These are phyloP conservation scores for Huso huso DNA, from an alignment of 2,797 vertebrate species.

Conservation along the genomic window DNA sequence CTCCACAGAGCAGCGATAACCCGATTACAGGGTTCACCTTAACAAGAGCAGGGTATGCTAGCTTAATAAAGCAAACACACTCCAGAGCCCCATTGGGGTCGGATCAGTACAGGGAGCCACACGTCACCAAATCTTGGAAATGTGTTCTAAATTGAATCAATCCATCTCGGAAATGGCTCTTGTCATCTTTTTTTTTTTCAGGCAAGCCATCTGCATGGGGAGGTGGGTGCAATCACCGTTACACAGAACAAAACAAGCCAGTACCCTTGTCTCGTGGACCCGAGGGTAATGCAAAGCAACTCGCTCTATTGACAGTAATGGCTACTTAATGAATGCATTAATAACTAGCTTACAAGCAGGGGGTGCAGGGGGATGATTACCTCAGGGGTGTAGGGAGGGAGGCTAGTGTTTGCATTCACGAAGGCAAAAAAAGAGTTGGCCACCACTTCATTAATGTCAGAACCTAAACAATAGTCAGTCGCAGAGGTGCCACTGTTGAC, in stretches of 20 bases:
- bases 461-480: conserved; percentile 2
- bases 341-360: conserved; percentile 18
- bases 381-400: neutral
- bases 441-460: neutral
- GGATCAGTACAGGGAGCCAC: conserved; percentile 40
- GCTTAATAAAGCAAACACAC: conserved; percentile 45
- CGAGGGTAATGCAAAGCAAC: conserved; percentile 15
- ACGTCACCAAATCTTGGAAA: conserved; percentile 59
- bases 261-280: conserved; percentile 4
- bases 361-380: conserved; percentile 7
- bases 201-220: conserved; percentile 53
- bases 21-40: conserved; percentile 4
- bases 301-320: conserved; percentile 16
- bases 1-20: conserved; percentile 20
- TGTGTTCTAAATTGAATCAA: conserved; percentile 76
- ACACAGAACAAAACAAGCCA: conserved; percentile 20
- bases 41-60: conserved; percentile 26
- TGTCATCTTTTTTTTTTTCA: conserved; percentile 66
- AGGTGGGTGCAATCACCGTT: conserved; percentile 10
- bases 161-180: conserved; percentile 77
- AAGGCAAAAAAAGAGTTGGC: neutral
- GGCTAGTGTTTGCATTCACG: neutral
- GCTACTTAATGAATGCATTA: conserved; percentile 18
- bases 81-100: conserved; percentile 38
- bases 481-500: neutral